Base-by-base conservation (phyloP, 2,888 invertebrate genomes). In the Noctua comes region DNA sequence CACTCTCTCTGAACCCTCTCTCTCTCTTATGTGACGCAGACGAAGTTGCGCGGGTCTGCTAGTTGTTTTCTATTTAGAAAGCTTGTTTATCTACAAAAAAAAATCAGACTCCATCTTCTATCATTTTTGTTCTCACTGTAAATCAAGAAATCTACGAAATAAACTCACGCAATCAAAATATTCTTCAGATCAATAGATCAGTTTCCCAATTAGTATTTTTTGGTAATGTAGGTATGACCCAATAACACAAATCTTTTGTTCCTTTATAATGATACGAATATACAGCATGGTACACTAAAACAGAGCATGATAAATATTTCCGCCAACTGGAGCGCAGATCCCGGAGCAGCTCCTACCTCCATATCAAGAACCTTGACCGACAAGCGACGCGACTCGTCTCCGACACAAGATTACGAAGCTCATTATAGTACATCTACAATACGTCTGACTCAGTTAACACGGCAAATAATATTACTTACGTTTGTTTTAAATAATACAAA, bases 341-440 rank as follows among this genome's bases (percentile, higher is more conserved):
- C 48, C 8, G 62, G 21, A 27, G 27, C 64, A 36, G 11, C 36
- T 64, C 21, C 77, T 11, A 43, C 51, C 51, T 51, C 8, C 74
- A n/a, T 10, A 36, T 10, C 27, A 5, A 2, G 40, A 54, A 51
- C 74, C 51, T 73, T 74, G 74, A 54, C 81, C 74, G 36, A 73
- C 16, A 46, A 54, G 62, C 40, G 54, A 18, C 57, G 54, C 8
- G 27, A 24, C 73, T 36, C 16, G 18, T 27, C 24, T 21, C 51
- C 21, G 24, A 46, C 27, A 36, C 36, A 13, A 27, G 6, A 51
- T 72, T 43, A 72, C 43, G 24, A 46, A 43, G 11, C 72, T 80
- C 31, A 65, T 21, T 51, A 54, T 24, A n/a, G n/a, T 40, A n/a
- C 13, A 5, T 27, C 46, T 31, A 54, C 43, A 46, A 68, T n/a